phyloP scores from a whole-genome alignment of 2,797 vertebrate species.

The Cryptoprocta ferox region DNA sequence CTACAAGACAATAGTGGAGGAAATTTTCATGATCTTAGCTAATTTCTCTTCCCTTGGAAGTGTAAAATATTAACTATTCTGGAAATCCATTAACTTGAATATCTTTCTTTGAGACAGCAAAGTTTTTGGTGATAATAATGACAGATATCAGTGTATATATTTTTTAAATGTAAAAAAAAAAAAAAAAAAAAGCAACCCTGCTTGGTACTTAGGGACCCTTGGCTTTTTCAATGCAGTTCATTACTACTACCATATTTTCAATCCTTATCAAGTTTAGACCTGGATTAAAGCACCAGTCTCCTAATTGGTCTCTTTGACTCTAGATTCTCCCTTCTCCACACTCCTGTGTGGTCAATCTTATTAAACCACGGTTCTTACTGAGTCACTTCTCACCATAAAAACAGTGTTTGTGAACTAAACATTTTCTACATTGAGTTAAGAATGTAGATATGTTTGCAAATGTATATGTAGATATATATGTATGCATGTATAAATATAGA shows the following conservation, averaged over 20 bases:
- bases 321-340: not conserved
- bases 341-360: not conserved
- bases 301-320: not conserved
- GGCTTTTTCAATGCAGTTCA: not conserved
- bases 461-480: not conserved
- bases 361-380: not conserved
- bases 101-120: conserved; percentile 70
- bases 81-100: conserved; percentile 80
- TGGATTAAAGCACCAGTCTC: not conserved
- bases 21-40: conserved; percentile 80
- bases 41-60: conserved; percentile 68
- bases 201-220: not conserved
- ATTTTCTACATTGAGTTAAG: not conserved
- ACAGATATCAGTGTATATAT: not conserved
- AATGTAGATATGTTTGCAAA: not conserved
- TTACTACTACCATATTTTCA: not conserved
- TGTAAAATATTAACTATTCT: conserved; percentile 75
- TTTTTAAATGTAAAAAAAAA: not conserved
- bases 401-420: not conserved
- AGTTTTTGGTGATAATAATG: conserved; percentile 21
- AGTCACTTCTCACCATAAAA: not conserved
- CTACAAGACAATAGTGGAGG: conserved; percentile 84
- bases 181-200: not conserved
- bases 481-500: not conserved
- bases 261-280: not conserved